These are phyloP conservation scores for Gymnothorax javanicus DNA, from an alignment of 2,797 vertebrate species.

Conservation along the genomic window DNA sequence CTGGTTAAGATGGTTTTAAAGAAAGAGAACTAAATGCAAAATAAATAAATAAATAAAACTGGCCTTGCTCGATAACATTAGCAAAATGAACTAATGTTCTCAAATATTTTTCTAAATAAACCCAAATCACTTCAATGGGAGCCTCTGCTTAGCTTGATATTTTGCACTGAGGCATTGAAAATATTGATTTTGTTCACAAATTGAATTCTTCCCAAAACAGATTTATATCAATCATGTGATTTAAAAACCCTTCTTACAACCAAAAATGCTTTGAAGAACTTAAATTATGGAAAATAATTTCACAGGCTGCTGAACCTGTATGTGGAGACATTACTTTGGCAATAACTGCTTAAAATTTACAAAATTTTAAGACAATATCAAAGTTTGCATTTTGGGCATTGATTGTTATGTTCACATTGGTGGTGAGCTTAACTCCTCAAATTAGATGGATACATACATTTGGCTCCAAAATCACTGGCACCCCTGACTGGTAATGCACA, in stretches of 20 bases:
- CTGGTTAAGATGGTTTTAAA: background rate
- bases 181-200: background rate
- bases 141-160: background rate
- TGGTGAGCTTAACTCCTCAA: constrained; percentile 62
- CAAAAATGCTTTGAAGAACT: constrained; percentile 10
- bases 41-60: background rate
- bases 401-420: constrained; percentile 66
- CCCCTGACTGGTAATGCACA: too few relatives aligned
- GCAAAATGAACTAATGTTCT: too few relatives aligned
- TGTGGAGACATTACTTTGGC: background rate
- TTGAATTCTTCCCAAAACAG: background rate
- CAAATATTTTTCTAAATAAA: background rate
- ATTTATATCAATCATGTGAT: background rate
- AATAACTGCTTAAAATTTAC: constrained; percentile 42
- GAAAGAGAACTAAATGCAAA: background rate
- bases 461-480: too few relatives aligned
- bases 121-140: background rate
- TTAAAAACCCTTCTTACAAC: background rate
- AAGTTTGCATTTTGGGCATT: constrained; percentile 72
- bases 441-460: constrained; percentile 35
- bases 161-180: background rate
- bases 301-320: constrained; percentile 7
- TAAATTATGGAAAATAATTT: background rate
- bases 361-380: constrained; percentile 62
- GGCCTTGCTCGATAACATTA: background rate